phyloP scores from a whole-genome alignment of 2,797 vertebrate genomes.

The Spinus pinus region DNA sequence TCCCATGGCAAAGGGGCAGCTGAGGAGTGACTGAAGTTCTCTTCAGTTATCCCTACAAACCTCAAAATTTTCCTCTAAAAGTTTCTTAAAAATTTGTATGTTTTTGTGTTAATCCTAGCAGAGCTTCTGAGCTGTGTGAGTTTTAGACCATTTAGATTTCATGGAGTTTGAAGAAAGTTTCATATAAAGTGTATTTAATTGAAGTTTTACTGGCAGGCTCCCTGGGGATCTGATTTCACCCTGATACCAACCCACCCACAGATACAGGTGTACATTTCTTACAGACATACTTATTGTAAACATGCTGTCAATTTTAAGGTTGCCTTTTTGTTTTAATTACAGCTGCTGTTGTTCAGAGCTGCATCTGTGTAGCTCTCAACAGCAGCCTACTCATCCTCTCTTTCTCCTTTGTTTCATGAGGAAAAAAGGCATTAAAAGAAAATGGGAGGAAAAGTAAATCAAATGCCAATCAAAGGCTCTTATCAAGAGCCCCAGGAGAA shows the following conservation, averaged over 20 bases:
- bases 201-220: neutral
- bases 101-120: neutral
- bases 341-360: neutral
- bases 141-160: neutral
- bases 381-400: neutral
- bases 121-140: neutral
- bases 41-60: neutral
- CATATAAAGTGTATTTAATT: neutral
- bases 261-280: neutral
- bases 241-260: neutral
- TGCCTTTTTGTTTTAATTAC: neutral
- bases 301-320: neutral
- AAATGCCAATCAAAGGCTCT: neutral
- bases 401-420: neutral
- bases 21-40: neutral
- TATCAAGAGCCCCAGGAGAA: neutral
- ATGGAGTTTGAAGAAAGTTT: neutral
- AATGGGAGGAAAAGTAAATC: neutral
- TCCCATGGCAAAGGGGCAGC: fast-evolving
- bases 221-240: neutral
- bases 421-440: neutral
- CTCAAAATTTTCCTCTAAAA: neutral
- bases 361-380: neutral
- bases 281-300: neutral
- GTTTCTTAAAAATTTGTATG: neutral